Percentiles rank a stretch among this genome's conserved stretches.
These are phyloP conservation scores for Oncorhynchus masou DNA, from an alignment of 2,113 vertebrate genomes.

Conservation along the genomic window DNA sequence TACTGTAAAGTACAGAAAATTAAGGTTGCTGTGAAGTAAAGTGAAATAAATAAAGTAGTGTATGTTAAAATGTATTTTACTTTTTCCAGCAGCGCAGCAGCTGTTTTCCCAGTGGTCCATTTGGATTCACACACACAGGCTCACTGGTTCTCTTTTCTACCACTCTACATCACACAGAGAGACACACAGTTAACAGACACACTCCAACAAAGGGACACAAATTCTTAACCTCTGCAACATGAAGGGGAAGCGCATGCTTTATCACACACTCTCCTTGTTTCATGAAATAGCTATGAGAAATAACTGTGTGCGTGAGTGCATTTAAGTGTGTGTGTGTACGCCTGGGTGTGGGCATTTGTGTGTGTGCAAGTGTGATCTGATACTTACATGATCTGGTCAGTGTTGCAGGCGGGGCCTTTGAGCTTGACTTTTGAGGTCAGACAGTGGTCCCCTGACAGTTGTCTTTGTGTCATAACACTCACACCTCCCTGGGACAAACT, in stretches of 20 bases:
- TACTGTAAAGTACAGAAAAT: too few relatives aligned
- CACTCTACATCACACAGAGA: conserved; percentile 63
- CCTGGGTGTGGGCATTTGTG: background rate
- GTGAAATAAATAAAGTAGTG: too few relatives aligned
- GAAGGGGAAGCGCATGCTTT: background rate
- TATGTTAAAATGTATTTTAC: conserved; percentile 45
- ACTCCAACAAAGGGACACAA: background rate
- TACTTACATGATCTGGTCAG: conserved; percentile 72
- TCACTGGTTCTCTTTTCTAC: conserved; percentile 22
- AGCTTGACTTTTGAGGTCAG: conserved; percentile 41
- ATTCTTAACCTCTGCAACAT: too few relatives aligned
- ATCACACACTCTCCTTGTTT: background rate
- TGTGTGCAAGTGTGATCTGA: background rate
- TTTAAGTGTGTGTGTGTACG: background rate
- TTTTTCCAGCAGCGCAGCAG: conserved; percentile 69
- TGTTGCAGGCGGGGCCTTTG: conserved; percentile 54
- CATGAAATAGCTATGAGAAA: too few relatives aligned
- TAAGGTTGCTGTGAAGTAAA: too few relatives aligned
- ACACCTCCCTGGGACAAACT: conserved; percentile 67
- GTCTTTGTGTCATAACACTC: conserved; percentile 39
- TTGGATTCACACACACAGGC: conserved; percentile 66
- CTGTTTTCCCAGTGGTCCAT: conserved; percentile 50
- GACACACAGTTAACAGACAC: background rate
- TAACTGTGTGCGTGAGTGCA: too few relatives aligned
- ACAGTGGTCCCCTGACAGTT: conserved; percentile 44